Conservation (phyloP, 2,888 invertebrate species). For the Heliconius erato region DNA sequence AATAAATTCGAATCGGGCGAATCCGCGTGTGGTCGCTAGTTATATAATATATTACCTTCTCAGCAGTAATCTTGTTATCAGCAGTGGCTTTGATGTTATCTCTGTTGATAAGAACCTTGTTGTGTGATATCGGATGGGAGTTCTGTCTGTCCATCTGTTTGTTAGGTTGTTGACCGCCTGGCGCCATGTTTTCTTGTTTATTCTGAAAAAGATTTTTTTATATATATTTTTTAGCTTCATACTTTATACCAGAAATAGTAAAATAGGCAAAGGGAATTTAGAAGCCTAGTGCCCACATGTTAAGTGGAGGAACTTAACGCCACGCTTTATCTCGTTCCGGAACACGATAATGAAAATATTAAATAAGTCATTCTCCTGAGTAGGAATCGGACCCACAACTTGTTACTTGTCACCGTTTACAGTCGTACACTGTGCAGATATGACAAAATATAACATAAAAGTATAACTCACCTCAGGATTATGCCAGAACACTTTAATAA, state of each 20-base stretch:
- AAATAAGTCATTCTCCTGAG: too few relatives aligned
- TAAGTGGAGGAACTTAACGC: too few relatives aligned
- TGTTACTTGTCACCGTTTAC: too few relatives aligned
- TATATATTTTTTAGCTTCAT: too few relatives aligned
- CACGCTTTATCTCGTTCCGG: too few relatives aligned
- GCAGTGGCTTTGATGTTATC: slow-evolving; percentile 82
- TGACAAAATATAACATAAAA: background rate
- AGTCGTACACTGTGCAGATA: too few relatives aligned
- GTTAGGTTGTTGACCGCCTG: slow-evolving; percentile 60
- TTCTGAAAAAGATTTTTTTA: slow-evolving; percentile 66
- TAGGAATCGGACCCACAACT: too few relatives aligned
- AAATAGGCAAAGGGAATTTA: too few relatives aligned
- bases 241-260: too few relatives aligned
- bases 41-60: slow-evolving; percentile 59
- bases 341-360: too few relatives aligned
- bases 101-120: slow-evolving; percentile 82
- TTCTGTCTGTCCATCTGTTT: slow-evolving; percentile 59
- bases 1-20: too few relatives aligned
- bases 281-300: too few relatives aligned
- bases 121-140: slow-evolving; percentile 71
- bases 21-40: background rate
- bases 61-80: slow-evolving; percentile 69
- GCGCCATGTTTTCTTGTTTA: slow-evolving; percentile 86
- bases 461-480: slow-evolving; percentile 80
- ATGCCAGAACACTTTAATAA: slow-evolving; percentile 99